Evolutionary conservation across 2,797 vertebrate genomes (phyloP).

Genomic region (Setipinna tenuifilis): DNA sequence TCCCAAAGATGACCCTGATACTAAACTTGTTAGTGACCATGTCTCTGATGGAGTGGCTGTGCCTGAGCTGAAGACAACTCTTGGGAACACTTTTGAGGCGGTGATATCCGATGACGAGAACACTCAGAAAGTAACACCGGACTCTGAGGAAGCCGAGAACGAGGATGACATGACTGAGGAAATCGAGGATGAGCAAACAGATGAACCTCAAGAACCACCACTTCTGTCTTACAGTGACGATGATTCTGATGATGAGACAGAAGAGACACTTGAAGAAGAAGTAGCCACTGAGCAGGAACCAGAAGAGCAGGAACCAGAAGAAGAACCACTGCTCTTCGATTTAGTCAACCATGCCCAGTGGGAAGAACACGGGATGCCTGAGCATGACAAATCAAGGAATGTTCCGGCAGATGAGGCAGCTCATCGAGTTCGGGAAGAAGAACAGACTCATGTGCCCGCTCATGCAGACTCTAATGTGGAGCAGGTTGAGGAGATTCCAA

Average conservation of each 20-base stretch:
- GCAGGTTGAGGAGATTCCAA: neutral
- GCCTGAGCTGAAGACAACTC: constrained; percentile 79
- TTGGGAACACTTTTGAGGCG: constrained; percentile 86
- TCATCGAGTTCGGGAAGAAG: no score
- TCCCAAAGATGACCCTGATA: constrained; percentile 56
- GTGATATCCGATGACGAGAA: constrained; percentile 82
- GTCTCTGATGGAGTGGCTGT: constrained; percentile 73
- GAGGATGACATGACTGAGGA: constrained; percentile 39
- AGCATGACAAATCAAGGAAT: constrained; percentile 26
- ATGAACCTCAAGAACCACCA: neutral
- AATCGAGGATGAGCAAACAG: neutral
- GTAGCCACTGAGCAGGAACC: no score
- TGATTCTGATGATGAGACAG: constrained; percentile 9
- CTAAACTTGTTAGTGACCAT: constrained; percentile 62
- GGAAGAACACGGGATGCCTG: constrained; percentile 2
- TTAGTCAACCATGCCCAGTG: neutral
- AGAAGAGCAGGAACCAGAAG: constrained; percentile 36
- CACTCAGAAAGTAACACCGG: constrained; percentile 78
- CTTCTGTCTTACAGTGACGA: constrained; percentile 16
- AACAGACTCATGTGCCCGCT: constrained; percentile 7
- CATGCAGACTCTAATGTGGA: constrained; percentile 51
- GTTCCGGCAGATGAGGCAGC: no score
- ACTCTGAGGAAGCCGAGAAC: constrained; percentile 70
- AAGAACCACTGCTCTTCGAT: neutral
- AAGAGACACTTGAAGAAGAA: constrained; percentile 22